phyloP scores from a whole-genome alignment of 1,140 invertebrate species.

The Aphelenchoides avenae region DNA sequence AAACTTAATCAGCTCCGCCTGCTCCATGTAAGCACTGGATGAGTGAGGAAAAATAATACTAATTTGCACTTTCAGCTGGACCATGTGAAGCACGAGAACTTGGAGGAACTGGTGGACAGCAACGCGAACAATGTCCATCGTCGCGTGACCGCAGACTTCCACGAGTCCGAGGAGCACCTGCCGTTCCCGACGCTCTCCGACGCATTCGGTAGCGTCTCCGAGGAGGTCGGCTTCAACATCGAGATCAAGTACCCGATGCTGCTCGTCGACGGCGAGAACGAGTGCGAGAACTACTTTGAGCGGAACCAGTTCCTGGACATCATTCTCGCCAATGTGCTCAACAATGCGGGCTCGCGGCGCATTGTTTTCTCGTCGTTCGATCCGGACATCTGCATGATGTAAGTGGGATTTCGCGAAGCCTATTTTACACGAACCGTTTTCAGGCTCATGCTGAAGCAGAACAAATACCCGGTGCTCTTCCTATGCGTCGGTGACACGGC shows the following conservation, averaged over 20 bases:
- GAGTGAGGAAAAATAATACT: neutral
- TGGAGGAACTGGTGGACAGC: conserved; percentile 7
- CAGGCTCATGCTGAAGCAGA: conserved; percentile 54
- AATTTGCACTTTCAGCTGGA: conserved; percentile 44
- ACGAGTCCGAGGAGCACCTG: conserved; percentile 39
- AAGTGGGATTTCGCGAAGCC: conserved; percentile 13
- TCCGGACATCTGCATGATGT: conserved; percentile 59
- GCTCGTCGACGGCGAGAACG: conserved; percentile 29
- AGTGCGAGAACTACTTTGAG: conserved; percentile 44
- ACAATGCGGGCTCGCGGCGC: conserved; percentile 45
- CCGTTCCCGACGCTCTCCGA: conserved; percentile 46
- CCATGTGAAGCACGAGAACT: conserved; percentile 34
- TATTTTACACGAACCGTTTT: conserved; percentile 31
- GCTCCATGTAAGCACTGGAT: conserved; percentile 33
- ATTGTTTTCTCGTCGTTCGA: conserved; percentile 59
- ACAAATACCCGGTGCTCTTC: conserved; percentile 58
- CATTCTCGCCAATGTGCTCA: conserved; percentile 53
- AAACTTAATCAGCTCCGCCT: conserved; percentile 52
- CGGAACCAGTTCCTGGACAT: conserved; percentile 51
- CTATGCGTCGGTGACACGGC: conserved; percentile 48
- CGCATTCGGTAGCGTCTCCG: conserved; percentile 30
- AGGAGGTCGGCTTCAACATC: conserved; percentile 46
- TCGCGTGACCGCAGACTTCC: conserved; percentile 25
- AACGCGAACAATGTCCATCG: conserved; percentile 14
- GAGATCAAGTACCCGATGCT: conserved; percentile 39